phyloP scores from a whole-genome alignment of 2,888 invertebrate species.

The Heliconius cydno region DNA sequence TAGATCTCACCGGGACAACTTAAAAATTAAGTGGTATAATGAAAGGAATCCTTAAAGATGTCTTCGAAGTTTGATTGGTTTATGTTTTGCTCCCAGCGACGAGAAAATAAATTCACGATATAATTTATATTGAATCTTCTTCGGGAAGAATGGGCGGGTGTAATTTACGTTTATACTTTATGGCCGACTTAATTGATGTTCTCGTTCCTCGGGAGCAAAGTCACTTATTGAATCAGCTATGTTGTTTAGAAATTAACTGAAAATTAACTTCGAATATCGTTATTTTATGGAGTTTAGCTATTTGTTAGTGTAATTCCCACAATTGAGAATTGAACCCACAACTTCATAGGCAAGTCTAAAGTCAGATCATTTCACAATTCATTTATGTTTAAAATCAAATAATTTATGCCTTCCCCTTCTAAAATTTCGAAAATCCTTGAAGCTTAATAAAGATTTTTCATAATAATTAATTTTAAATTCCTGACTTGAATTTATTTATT shows the following conservation, averaged over 20 bases:
- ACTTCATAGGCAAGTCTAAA: too few relatives aligned
- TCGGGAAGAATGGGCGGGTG: not conserved
- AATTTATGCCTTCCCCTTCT: too few relatives aligned
- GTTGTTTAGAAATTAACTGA: not conserved
- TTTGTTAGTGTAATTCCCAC: too few relatives aligned
- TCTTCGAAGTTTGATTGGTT: slow-evolving; percentile 15
- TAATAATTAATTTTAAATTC: too few relatives aligned
- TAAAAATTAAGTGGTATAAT: not conserved
- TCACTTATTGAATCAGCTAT: not conserved
- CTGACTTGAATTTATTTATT: not conserved
- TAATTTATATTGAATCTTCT: slow-evolving; percentile 1
- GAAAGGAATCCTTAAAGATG: slow-evolving; percentile 20
- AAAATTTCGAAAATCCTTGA: too few relatives aligned
- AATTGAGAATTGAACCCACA: too few relatives aligned
- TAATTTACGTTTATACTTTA: slow-evolving; percentile 7
- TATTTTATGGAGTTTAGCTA: not conserved
- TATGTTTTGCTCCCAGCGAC: slow-evolving; percentile 3
- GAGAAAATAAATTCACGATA: not conserved
- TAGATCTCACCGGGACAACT: not conserved
- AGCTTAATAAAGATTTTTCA: too few relatives aligned
- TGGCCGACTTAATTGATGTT: not conserved
- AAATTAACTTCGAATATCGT: not conserved
- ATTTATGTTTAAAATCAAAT: too few relatives aligned
- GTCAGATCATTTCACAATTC: too few relatives aligned
- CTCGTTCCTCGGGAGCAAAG: not conserved